Evolutionary conservation across 2,113 vertebrate species (phyloP), one percentile per base, ranked within the genome.

Genomic region (Melanotaenia duboulayi): DNA sequence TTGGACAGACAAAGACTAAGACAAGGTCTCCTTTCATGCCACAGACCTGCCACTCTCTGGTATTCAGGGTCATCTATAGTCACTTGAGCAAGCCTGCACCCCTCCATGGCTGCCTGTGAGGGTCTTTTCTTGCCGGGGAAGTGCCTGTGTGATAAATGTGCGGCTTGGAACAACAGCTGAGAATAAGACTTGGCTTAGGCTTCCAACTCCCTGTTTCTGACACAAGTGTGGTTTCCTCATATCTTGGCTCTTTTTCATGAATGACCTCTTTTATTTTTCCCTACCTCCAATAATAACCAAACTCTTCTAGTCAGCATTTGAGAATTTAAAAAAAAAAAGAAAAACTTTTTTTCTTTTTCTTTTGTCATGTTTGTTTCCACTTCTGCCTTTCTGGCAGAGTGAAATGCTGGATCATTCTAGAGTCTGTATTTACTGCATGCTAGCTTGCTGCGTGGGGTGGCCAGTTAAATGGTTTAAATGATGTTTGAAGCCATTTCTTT

Each of bases 81-180:
- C 82, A 83, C 74, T 86, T 80, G 81, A 88, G 83, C 78, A 37
- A 86, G 78, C 80, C 66, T 67, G 77, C 79, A 59, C 80, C 90
- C 71, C 85, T 77, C 85, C 70, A 11, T 46, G 82, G 82, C 81
- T 62, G 76, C 82, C 82, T 83, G 63, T 74, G 74, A 90, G 87
- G 85, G 61, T 78, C 77, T 85, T 64, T 83, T 91, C 84, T 92
- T 90, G 77, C 66, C 35, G 71, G 80, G 89, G 90, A 94, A 92
- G 91, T 91, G 92, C 78, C 85, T 90, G 86, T 89, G 89, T 93
- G 92, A 93, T 94, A 92, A 92, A 93, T 92, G 89, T 83, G 90
- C 74, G 83, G 87, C 87, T 92, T 92, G 90, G 88, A 92, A 88
- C 91, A 94, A 92, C 93, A 95, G 94, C 94, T 94, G 92, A 94